phyloP scores from a whole-genome alignment of 2,113 vertebrate species.

The Eurystomus gularis region DNA sequence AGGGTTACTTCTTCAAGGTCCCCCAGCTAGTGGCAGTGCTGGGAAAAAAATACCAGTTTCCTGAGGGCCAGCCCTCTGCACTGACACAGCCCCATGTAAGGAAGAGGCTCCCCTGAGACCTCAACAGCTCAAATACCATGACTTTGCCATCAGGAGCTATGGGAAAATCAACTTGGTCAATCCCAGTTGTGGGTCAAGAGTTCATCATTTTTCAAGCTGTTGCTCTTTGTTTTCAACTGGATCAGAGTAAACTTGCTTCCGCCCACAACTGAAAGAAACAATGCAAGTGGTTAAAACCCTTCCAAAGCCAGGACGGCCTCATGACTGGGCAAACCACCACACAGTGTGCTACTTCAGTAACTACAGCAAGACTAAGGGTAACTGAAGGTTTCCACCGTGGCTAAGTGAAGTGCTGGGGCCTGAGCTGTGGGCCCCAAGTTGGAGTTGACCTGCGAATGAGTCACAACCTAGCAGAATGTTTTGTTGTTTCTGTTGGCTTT shows the following conservation, averaged over 20 bases:
- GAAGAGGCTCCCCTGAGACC: neutral
- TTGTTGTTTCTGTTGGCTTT: too few species aligned
- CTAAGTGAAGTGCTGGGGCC: too few species aligned
- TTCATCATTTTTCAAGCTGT: neutral
- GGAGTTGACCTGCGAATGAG: too few species aligned
- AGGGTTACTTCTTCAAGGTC: neutral
- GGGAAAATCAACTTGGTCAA: neutral
- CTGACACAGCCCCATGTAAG: neutral
- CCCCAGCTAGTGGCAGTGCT: neutral
- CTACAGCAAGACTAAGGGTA: neutral
- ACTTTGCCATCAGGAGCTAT: neutral
- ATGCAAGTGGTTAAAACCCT: neutral
- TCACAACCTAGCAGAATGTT: too few species aligned
- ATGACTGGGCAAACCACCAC: neutral
- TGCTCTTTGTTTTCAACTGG: constrained; percentile 32
- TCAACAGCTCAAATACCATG: neutral
- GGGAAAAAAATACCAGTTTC: neutral
- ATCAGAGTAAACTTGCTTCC: neutral
- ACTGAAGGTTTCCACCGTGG: neutral
- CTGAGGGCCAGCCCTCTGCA: neutral
- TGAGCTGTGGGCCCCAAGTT: too few species aligned
- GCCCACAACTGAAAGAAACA: neutral
- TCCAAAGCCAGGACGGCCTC: neutral
- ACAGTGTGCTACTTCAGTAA: neutral
- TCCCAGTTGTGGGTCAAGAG: neutral